Conservation (phyloP, 2,888 invertebrate species). For the Leptinotarsa rubiginosa region DNA sequence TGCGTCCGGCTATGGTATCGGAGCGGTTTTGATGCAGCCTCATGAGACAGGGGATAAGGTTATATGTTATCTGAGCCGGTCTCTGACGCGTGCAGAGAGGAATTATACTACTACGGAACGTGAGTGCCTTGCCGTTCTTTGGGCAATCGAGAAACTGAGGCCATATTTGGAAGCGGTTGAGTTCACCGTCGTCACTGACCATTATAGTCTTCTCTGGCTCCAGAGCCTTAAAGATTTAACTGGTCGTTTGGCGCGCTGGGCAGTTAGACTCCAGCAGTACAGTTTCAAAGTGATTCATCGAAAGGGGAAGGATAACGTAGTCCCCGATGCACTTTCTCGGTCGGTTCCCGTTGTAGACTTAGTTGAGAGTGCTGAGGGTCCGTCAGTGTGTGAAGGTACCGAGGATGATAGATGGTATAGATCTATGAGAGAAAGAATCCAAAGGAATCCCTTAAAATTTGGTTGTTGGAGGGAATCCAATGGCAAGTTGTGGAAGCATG, state of each 20-base stretch:
- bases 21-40: conserved; percentile 31
- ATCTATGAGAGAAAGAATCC: neutral
- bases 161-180: conserved; percentile 30
- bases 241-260: neutral
- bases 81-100: neutral
- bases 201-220: neutral
- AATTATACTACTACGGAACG: conserved; percentile 26
- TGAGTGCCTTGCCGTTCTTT: neutral
- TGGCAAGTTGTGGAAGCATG: neutral
- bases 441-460: neutral
- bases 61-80: neutral
- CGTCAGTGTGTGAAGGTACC: neutral
- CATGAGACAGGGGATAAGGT: conserved; percentile 25
- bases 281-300: neutral
- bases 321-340: neutral
- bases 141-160: conserved; percentile 6
- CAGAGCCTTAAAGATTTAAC: neutral
- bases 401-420: neutral
- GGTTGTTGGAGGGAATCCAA: neutral
- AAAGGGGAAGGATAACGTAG: neutral
- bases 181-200: neutral
- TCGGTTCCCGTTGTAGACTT: neutral
- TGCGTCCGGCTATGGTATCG: conserved; percentile 2
- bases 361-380: neutral
- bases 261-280: neutral